phyloP scores from a whole-genome alignment of 2,888 invertebrate species.

The Hetaerina titia region DNA sequence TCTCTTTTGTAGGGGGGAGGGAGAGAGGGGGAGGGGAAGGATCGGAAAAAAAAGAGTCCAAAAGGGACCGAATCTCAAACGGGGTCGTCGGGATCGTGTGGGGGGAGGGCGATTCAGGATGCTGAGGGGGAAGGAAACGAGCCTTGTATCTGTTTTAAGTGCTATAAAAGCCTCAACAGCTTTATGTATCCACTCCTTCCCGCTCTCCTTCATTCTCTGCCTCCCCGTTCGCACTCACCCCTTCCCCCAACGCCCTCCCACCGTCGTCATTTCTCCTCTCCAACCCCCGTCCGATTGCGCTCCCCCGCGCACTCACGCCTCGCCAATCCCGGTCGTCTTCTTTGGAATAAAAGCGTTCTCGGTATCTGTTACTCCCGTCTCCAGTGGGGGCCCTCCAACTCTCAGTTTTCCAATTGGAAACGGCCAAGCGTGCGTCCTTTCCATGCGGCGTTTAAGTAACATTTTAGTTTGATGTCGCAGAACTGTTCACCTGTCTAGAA shows the following conservation, averaged over 20 bases:
- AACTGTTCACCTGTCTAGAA: too few relatives aligned
- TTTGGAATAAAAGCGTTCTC: too few relatives aligned
- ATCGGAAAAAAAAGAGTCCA: not conserved
- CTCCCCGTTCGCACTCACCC: not conserved
- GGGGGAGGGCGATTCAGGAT: too few relatives aligned
- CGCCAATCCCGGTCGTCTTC: too few relatives aligned
- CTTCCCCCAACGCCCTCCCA: not conserved
- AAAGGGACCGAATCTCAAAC: constrained; percentile 9
- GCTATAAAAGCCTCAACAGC: constrained; percentile 42
- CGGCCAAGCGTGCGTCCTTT: too few relatives aligned
- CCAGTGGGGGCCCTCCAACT: too few relatives aligned
- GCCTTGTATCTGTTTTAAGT: constrained; percentile 45
- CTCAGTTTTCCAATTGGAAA: too few relatives aligned
- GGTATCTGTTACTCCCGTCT: too few relatives aligned
- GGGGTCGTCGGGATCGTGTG: not conserved
- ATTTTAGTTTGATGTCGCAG: too few relatives aligned
- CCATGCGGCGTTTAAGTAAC: too few relatives aligned
- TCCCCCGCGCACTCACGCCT: too few relatives aligned
- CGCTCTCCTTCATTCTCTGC: not conserved
- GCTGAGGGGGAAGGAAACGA: not conserved
- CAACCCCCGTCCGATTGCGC: too few relatives aligned
- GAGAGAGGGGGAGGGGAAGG: not conserved
- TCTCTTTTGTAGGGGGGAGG: not conserved
- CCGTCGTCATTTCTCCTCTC: not conserved
- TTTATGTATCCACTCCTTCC: constrained; percentile 2